phyloP scores from a whole-genome alignment of 1,140 invertebrate genomes.

The Planococcus citri region DNA sequence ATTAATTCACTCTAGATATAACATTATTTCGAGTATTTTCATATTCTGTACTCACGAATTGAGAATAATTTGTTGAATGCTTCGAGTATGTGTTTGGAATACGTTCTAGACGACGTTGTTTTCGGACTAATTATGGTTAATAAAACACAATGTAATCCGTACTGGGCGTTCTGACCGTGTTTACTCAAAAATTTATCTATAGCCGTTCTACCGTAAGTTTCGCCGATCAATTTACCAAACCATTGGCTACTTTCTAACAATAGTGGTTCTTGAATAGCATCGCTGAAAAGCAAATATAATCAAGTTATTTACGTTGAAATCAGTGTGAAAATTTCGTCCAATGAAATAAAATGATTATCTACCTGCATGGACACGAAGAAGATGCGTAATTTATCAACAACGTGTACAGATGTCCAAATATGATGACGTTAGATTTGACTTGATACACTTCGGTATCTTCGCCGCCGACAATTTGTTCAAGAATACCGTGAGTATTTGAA shows the following conservation, averaged over 20 bases:
- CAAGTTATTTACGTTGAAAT: not conserved
- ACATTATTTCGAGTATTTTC: not conserved
- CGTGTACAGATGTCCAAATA: constrained; percentile 47
- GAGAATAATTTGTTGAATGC: constrained; percentile 69
- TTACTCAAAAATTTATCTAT: constrained; percentile 60
- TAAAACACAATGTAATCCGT: constrained; percentile 49
- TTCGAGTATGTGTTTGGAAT: constrained; percentile 61
- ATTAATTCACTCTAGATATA: not conserved
- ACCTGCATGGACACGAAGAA: constrained; percentile 24
- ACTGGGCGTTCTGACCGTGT: not conserved
- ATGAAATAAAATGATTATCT: not conserved
- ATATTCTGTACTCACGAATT: constrained; percentile 31
- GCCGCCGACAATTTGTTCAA: constrained; percentile 36
- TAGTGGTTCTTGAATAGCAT: constrained; percentile 50
- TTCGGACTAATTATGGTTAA: constrained; percentile 55
- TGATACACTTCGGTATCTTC: constrained; percentile 21
- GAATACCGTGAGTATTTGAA: constrained; percentile 41
- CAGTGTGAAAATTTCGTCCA: not conserved
- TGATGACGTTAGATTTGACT: not conserved
- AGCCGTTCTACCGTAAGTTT: constrained; percentile 60
- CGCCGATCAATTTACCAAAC: constrained; percentile 72
- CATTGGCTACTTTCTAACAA: constrained; percentile 59
- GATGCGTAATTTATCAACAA: constrained; percentile 47
- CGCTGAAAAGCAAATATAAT: constrained; percentile 32
- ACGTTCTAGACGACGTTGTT: constrained; percentile 45